Evolutionary conservation across 2,888 invertebrate genomes (phyloP), one percentile per base, ranked within the genome.

Genomic region (Caenorhabditis sp.): DNA sequence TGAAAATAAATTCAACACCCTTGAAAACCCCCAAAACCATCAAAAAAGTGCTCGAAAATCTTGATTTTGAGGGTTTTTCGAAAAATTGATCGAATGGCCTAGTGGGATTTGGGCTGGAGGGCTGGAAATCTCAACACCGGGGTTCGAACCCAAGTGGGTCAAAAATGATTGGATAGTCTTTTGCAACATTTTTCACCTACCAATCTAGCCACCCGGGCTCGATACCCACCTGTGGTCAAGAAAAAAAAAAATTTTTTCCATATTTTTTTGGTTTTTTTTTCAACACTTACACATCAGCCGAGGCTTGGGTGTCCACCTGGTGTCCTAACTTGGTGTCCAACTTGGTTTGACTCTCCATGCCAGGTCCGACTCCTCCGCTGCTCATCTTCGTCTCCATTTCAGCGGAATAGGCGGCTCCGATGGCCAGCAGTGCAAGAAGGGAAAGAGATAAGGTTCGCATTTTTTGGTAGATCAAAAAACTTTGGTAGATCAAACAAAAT

Each of bases 351-450:
- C 19, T 19, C 44, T 44, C 47, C 1, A 24, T 12, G 16, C 47
- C 63, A 8, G 44, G 24, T 41, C 35, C 63, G 12, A 16, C 7
- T 28, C 54, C 31, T 16, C 26, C 28, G 6, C 28, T 31, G 2
- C 12, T 66, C 19, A 28, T 31, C 4, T 35, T 19, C 7, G 66
- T 51, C 35, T 66, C 49, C 49, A 35, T 31, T n/a, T 28, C 44
- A 12, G 44, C 24, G 14, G 19, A 51, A 16, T 49, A 66, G 6
- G 14, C n/a, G n/a, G n/a, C 51, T 31, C 28, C 66, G 16, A 31
- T 66, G 14, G 66, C 66, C 7, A 66, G 66, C 19, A 66, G 44
- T 19, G 66, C 66, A 19, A 66, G n/a, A 12, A 66, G 49, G 28
- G 28, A n/a, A 10, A 64, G 4, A n/a, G 47, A 44, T 10, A 28